Evolutionary conservation across 2,888 invertebrate genomes (phyloP).

Genomic region (Bellardia bayeri): DNA sequence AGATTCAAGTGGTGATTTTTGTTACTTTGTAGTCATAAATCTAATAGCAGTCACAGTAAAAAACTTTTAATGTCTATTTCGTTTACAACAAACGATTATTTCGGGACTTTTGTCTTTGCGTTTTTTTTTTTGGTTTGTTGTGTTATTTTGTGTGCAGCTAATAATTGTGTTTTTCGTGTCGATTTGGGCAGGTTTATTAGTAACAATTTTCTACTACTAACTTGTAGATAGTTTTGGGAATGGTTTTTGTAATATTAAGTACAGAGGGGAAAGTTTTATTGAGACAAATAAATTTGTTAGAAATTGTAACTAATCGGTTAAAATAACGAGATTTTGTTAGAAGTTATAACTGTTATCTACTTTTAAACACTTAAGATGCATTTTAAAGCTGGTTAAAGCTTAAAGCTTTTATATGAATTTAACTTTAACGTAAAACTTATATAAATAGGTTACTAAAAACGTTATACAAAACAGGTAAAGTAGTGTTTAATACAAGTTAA

Average conservation of each 20-base stretch:
- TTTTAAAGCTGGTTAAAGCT: not conserved
- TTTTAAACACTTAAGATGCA: no score
- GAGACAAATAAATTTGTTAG: no score
- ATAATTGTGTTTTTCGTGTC: constrained; percentile 16
- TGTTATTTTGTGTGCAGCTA: not conserved
- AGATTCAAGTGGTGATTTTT: constrained; percentile 53
- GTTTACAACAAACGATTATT: constrained; percentile 54
- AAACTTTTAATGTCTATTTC: constrained; percentile 43
- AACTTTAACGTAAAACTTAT: no score
- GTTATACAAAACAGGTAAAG: not conserved
- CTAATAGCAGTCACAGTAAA: constrained; percentile 50
- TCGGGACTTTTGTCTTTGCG: constrained; percentile 4
- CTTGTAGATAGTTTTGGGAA: not conserved
- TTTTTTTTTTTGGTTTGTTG: no score
- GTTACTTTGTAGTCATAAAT: constrained; percentile 65
- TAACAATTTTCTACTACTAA: not conserved
- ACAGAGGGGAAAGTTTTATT: not conserved
- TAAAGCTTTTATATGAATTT: not conserved
- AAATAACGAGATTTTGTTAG: no score
- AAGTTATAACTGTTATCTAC: no score
- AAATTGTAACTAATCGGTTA: no score
- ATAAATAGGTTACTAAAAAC: not conserved
- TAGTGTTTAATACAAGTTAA: not conserved
- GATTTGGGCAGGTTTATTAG: constrained; percentile 25
- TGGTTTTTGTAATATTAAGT: not conserved